phyloP scores from a whole-genome alignment of 1,140 invertebrate genomes.

The Micrasema minimum region DNA sequence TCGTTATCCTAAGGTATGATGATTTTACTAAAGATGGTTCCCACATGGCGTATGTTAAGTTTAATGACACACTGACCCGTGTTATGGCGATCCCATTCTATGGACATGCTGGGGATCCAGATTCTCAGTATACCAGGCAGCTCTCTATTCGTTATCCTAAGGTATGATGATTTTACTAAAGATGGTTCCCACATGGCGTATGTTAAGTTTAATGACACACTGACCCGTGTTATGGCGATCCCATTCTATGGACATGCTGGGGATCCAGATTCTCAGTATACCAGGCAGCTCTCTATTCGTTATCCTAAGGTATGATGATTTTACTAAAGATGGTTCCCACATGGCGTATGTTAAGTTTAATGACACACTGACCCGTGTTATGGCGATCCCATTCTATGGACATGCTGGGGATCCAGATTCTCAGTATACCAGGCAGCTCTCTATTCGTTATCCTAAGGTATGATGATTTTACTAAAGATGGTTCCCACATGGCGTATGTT shows the following conservation, averaged over 20 bases:
- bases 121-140: slow-evolving; percentile 76
- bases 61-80: slow-evolving; percentile 78
- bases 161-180: slow-evolving; percentile 83
- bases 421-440: slow-evolving; percentile 76
- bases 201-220: slow-evolving; percentile 81
- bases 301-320: slow-evolving; percentile 93
- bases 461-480: slow-evolving; percentile 82
- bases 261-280: slow-evolving; percentile 75
- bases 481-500: slow-evolving; percentile 78
- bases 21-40: slow-evolving; percentile 82
- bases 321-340: slow-evolving; percentile 78
- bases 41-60: slow-evolving; percentile 79
- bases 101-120: slow-evolving; percentile 72
- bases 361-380: slow-evolving; percentile 75
- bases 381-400: slow-evolving; percentile 76
- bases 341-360: slow-evolving; percentile 84
- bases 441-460: slow-evolving; percentile 90
- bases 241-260: slow-evolving; percentile 77
- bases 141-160: slow-evolving; percentile 88
- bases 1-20: slow-evolving; percentile 88
- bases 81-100: slow-evolving; percentile 76
- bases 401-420: slow-evolving; percentile 71
- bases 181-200: slow-evolving; percentile 79
- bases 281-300: slow-evolving; percentile 73
- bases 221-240: slow-evolving; percentile 73